Conservation (phyloP, 2,797 vertebrate genomes). For the Okamejei kenojei region DNA sequence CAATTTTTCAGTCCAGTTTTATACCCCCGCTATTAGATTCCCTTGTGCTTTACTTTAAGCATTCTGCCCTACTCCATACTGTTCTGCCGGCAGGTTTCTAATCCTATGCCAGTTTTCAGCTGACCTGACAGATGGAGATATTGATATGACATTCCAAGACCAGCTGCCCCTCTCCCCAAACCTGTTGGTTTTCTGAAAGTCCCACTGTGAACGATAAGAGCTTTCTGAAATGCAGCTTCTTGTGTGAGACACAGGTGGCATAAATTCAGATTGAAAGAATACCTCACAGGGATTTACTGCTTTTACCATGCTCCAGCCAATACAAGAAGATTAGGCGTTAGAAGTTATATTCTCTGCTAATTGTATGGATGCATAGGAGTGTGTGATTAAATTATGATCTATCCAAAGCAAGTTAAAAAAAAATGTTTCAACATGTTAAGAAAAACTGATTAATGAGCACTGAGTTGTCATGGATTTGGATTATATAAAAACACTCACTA, state of each 20-base stretch:
- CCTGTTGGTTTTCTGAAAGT: conserved; percentile 21
- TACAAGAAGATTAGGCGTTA: background rate
- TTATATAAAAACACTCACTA: background rate
- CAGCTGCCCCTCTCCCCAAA: conserved; percentile 40
- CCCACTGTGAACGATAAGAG: conserved; percentile 33
- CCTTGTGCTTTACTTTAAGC: background rate
- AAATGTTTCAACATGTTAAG: background rate
- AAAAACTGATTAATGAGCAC: background rate
- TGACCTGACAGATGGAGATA: conserved; percentile 31
- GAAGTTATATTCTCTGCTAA: background rate
- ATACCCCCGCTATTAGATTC: conserved; percentile 27
- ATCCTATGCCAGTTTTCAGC: conserved; percentile 43
- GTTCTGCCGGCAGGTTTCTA: conserved; percentile 40
- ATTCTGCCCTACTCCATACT: background rate
- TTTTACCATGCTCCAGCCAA: background rate
- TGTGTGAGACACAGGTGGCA: conserved; percentile 46
- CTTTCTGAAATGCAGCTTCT: conserved; percentile 35
- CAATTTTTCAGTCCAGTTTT: conserved; percentile 34
- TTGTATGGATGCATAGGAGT: too few relatives aligned
- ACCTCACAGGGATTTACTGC: background rate
- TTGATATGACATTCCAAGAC: background rate
- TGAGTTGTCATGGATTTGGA: background rate
- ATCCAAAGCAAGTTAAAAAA: background rate
- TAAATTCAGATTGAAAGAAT: conserved; percentile 43
- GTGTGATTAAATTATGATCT: background rate